phyloP scores from a whole-genome alignment of 1,140 invertebrate species.

The Globodera rostochiensis region DNA sequence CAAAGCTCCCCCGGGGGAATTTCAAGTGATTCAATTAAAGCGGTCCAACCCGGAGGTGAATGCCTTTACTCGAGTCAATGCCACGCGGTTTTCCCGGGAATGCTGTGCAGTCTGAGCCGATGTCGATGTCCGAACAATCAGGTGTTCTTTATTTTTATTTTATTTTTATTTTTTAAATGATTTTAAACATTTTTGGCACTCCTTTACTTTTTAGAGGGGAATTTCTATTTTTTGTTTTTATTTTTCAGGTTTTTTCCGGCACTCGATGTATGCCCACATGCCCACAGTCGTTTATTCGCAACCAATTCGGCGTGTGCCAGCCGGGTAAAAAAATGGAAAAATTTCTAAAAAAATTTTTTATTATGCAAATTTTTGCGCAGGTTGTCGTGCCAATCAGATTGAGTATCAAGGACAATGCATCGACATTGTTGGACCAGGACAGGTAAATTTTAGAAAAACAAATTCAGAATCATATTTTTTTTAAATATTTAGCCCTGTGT shows the following conservation, averaged over 20 bases:
- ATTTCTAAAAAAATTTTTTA: background rate
- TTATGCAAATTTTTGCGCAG: constrained; percentile 15
- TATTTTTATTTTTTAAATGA: no score
- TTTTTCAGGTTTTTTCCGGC: constrained; percentile 48
- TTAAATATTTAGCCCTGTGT: constrained; percentile 40
- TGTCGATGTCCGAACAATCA: constrained; percentile 58
- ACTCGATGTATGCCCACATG: constrained; percentile 51
- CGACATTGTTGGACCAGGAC: constrained; percentile 55
- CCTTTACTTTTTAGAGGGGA: background rate
- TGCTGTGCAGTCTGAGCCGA: constrained; percentile 53
- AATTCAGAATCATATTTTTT: background rate
- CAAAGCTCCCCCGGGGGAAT: no score
- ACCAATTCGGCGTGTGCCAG: constrained; percentile 55
- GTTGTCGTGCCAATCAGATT: constrained; percentile 63
- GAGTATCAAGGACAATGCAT: constrained; percentile 60
- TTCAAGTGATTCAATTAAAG: background rate
- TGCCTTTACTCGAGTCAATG: constrained; percentile 64
- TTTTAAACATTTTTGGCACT: no score
- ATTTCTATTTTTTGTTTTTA: background rate
- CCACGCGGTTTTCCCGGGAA: constrained; percentile 59
- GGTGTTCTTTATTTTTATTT: constrained; percentile 25
- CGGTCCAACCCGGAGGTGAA: constrained; percentile 40
- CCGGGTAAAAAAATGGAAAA: constrained; percentile 46
- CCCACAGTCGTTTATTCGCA: constrained; percentile 53
- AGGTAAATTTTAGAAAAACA: background rate